Evolutionary conservation across 2,797 vertebrate species (phyloP).

Genomic region (Ptychobarbus kaznakovi): DNA sequence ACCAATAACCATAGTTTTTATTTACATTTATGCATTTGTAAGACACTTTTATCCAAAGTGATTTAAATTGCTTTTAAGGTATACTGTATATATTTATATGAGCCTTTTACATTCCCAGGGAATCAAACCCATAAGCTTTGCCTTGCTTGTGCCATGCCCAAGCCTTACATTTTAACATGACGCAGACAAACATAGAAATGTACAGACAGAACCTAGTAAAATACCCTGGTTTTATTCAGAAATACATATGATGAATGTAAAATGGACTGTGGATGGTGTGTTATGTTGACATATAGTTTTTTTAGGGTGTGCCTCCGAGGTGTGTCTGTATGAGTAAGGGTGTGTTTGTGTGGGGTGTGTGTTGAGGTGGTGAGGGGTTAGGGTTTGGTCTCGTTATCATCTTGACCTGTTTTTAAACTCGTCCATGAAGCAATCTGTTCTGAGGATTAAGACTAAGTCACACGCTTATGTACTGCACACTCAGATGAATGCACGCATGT

Average conservation of each 20-base stretch:
- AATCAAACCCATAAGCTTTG: neutral
- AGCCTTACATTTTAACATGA: neutral
- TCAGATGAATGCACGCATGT: neutral
- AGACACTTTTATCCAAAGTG: no score
- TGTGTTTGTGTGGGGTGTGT: neutral
- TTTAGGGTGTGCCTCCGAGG: neutral
- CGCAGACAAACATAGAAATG: neutral
- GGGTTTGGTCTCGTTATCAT: slow-evolving; percentile 14
- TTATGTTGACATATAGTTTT: neutral
- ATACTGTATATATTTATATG: no score
- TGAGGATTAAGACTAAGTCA: slow-evolving; percentile 13
- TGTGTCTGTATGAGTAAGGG: neutral
- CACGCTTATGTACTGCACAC: neutral
- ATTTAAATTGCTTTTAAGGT: no score
- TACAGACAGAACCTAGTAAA: neutral
- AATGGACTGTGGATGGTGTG: neutral
- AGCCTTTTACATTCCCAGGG: no score
- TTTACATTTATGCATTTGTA: no score
- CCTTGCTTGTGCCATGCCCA: neutral
- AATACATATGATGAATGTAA: neutral
- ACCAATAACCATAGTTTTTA: no score
- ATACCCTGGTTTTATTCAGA: neutral
- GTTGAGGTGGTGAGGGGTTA: neutral
- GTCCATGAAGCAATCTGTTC: slow-evolving; percentile 24
- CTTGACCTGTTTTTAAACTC: slow-evolving; percentile 2